Evolutionary conservation across 2,888 invertebrate genomes (phyloP).

Genomic region (Apocheima hispidaria): DNA sequence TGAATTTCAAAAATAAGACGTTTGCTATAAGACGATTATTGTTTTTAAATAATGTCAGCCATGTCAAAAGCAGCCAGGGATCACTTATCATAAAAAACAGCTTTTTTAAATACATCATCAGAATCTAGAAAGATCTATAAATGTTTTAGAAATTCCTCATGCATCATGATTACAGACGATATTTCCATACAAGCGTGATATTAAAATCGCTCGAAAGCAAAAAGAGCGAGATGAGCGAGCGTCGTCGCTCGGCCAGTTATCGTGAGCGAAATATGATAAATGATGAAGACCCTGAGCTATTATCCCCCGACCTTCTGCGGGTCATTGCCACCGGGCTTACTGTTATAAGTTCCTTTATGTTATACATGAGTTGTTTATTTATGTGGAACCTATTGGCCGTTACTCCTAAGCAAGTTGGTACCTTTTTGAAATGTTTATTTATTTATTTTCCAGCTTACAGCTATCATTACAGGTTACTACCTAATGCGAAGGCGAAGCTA

Average conservation of each 20-base stretch:
- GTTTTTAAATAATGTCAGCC: too few species aligned
- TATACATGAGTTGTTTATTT: slow-evolving; percentile 22
- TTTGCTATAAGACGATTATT: too few species aligned
- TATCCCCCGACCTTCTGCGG: slow-evolving; percentile 42
- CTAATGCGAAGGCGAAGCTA: too few species aligned
- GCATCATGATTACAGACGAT: not conserved
- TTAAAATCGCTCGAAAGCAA: slow-evolving; percentile 5
- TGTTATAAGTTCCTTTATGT: slow-evolving; percentile 39
- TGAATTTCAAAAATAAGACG: too few species aligned
- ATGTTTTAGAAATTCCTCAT: not conserved
- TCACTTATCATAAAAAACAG: not conserved
- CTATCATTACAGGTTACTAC: too few species aligned
- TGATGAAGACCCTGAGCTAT: slow-evolving; percentile 53
- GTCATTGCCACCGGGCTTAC: slow-evolving; percentile 48
- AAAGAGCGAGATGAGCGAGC: slow-evolving; percentile 16
- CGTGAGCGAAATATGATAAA: slow-evolving; percentile 58
- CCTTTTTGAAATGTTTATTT: not conserved
- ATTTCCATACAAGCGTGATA: not conserved
- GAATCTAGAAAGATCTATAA: not conserved
- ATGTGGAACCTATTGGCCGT: not conserved
- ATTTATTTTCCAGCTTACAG: too few species aligned
- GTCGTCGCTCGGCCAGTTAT: slow-evolving; percentile 41
- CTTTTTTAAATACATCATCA: not conserved
- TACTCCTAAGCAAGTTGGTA: not conserved
- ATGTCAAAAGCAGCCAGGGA: too few species aligned